phyloP scores from a whole-genome alignment of 2,113 vertebrate species.

The Xyrauchen texanus region DNA sequence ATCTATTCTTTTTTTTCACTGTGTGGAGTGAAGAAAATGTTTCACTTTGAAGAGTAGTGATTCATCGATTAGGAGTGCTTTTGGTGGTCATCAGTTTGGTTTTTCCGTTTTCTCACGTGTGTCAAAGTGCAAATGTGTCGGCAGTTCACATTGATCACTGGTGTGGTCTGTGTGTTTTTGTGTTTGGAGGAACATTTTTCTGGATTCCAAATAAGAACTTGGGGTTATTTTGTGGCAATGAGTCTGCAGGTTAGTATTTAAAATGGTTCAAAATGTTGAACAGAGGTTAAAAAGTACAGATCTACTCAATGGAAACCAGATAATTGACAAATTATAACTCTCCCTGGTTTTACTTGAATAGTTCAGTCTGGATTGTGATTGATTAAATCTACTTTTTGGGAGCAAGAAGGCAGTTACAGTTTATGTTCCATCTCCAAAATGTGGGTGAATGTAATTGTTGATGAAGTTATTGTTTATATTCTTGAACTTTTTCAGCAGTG shows the following conservation, averaged over 20 bases:
- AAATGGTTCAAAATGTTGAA: background rate
- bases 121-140: background rate
- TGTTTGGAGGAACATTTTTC: background rate
- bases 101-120: constrained; percentile 22
- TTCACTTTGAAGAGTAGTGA: too few species aligned
- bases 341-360: constrained; percentile 19
- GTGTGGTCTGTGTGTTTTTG: background rate
- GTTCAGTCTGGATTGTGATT: too few species aligned
- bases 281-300: background rate
- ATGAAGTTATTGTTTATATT: constrained; percentile 21
- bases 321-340: background rate
- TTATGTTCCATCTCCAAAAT: constrained; percentile 28
- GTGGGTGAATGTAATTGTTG: constrained; percentile 19
- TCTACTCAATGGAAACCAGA: background rate
- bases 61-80: constrained; percentile 46
- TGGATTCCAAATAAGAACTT: background rate
- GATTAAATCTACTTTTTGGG: too few species aligned
- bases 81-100: background rate
- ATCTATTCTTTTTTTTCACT: too few species aligned
- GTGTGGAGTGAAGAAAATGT: too few species aligned
- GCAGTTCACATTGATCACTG: background rate
- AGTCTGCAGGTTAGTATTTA: background rate
- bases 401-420: constrained; percentile 6
- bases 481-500: constrained; percentile 2
- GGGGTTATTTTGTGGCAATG: background rate